Evolutionary conservation across 2,888 invertebrate species (phyloP), one percentile per base, ranked within the genome.

Genomic region (Gastrophysa polygoni): DNA sequence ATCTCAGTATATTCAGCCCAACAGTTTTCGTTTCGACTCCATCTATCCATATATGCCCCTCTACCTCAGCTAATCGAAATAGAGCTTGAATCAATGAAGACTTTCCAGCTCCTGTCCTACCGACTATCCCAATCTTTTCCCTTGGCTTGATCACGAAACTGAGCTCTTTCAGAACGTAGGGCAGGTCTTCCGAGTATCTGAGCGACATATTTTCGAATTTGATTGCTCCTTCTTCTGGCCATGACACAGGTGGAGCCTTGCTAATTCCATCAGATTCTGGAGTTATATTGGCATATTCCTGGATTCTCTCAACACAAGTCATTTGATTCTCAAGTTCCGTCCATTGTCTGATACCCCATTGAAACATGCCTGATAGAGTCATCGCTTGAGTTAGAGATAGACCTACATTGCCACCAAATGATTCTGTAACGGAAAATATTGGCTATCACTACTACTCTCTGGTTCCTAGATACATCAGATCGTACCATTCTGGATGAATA

Each of bases 221-320:
- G 11, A 93, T 81, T 66, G 84, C 84, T 1, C 92, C 93, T 18
- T 85, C 77, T 32, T 85, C 82, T 0, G 93, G 93, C 93, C 93
- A 93, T 0, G 85, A 83, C n/a, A 85, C 82, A 11, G 87, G 86
- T 38, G 90, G 90, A 16, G 71, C 65, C 24, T 64, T 60, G 14
- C 57, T 57, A 16, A 62, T 57, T 7, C 59, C 55, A 14, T 73
- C 70, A 1, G 28, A n/a, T 71, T 91, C 91, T 0, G 87, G 72
- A 0, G 88, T 86, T 1, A 95, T 78, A 34, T 88, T 85, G 0
- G 88, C 87, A 76, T 95, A 96, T 74, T 95, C 95, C 7, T 92
- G 72, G 14, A 92, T 86, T 80, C 96, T 87, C 81, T 98, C 97
- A 0, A 98, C 96, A 10, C 92, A 91, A 2, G 93, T 94, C 93